Evolutionary conservation across 2,113 vertebrate genomes (phyloP), one percentile per base, ranked within the genome.

Genomic region (Laterallus jamaicensis): DNA sequence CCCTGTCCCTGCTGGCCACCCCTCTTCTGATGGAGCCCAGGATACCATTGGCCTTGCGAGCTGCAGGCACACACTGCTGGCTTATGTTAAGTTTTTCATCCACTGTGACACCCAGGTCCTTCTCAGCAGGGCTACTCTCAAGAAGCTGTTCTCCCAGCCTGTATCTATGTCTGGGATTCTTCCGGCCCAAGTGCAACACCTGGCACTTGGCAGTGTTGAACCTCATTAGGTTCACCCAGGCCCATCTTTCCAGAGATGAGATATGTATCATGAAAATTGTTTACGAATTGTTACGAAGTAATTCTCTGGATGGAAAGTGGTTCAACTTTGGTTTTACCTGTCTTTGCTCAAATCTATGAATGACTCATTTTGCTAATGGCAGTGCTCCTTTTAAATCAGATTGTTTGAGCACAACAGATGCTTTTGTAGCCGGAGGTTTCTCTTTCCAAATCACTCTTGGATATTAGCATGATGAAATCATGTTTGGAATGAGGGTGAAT

Each of bases 331-430:
- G 40, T 88, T 85, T 90, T 55, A 89, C 79, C 79, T 91, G 55
- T 47, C 66, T 93, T 77, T 85, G 66, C 44, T 82, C 77, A 75
- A 47, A 78, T 86, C 54, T 79, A 5, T 44, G 75, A 70, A 75
- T 91, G 73, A 88, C 66, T 90, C 55, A 79, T 91, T 94, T 93
- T 95, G 28, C 62, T 93, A 80, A 90, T 42, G 47, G 56, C 88
- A 78, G 5, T 70, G 26, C n/a, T 95, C 15, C 40, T 89, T 94
- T 82, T 31, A 82, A 95, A 92, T 93, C 29, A 40, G 6, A 88
- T 85, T 86, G 18, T 54, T 93, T 90, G 16, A 90, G 82, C 88
- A 84, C 66, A 95, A 13, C 62, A 79, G 78, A 96, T 90, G 42
- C 76, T 90, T 89, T 85, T 86, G 66, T 90, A 77, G 71, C 52